These are phyloP conservation scores for Drosophila limbata DNA, from an alignment of 2,888 invertebrate species.

Conservation along the genomic window DNA sequence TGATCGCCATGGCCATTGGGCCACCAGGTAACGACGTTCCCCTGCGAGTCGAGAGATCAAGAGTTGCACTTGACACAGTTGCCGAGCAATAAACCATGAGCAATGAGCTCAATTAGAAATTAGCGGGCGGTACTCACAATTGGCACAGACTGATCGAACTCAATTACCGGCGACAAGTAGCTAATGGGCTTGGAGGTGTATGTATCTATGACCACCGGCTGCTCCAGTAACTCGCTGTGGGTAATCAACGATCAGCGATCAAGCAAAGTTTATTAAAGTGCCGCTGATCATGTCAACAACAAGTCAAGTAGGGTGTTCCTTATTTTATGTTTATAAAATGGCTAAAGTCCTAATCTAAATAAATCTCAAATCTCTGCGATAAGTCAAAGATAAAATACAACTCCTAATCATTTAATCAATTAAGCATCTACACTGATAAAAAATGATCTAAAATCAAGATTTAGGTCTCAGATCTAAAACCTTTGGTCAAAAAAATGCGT, in stretches of 20 bases:
- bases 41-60: slow-evolving; percentile 74
- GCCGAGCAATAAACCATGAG: not conserved
- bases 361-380: too few relatives aligned
- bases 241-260: slow-evolving; percentile 13
- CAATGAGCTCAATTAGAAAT: slow-evolving; percentile 57
- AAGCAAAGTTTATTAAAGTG: slow-evolving; percentile 1
- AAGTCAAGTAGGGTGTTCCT: too few relatives aligned
- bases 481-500: too few relatives aligned
- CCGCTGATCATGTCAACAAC: slow-evolving; percentile 10
- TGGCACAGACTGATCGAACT: slow-evolving; percentile 80
- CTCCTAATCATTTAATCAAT: too few relatives aligned
- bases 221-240: slow-evolving; percentile 82
- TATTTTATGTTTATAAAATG: too few relatives aligned
- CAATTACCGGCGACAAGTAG: slow-evolving; percentile 76
- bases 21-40: slow-evolving; percentile 92
- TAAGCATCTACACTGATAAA: too few relatives aligned
- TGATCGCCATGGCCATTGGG: slow-evolving; percentile 96
- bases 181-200: slow-evolving; percentile 66
- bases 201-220: slow-evolving; percentile 71
- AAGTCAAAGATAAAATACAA: too few relatives aligned
- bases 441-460: too few relatives aligned
- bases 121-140: slow-evolving; percentile 74
- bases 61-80: slow-evolving; percentile 51
- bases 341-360: too few relatives aligned
- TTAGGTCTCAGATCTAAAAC: too few relatives aligned